These are phyloP conservation scores for Dermatemys mawii DNA, from an alignment of 2,113 vertebrate species.

Conservation along the genomic window DNA sequence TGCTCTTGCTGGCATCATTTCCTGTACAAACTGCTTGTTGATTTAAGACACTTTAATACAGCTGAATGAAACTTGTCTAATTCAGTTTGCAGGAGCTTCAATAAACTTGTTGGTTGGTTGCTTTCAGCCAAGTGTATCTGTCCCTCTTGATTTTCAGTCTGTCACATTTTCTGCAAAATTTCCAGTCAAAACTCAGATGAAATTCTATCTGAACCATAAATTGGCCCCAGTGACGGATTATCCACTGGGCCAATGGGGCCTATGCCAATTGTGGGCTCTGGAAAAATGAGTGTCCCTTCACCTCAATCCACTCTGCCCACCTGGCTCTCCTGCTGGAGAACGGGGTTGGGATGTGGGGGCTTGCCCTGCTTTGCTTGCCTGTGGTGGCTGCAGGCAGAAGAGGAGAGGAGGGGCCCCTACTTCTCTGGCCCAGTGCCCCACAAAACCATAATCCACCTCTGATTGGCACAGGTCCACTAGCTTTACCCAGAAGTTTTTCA, in stretches of 20 bases:
- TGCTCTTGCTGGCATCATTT: neutral
- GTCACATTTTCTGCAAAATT: neutral
- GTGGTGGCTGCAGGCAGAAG: too few species aligned
- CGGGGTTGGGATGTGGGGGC: too few species aligned
- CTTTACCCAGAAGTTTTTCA: fast-evolving
- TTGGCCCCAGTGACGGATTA: neutral
- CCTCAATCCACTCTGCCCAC: too few species aligned
- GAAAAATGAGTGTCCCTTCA: too few species aligned
- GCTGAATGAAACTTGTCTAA: neutral
- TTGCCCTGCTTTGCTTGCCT: too few species aligned
- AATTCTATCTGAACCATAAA: neutral
- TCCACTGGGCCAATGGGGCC: too few species aligned
- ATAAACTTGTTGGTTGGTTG: neutral
- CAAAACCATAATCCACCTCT: too few species aligned
- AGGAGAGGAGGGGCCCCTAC: too few species aligned
- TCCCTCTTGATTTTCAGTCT: fast-evolving
- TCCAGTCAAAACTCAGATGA: neutral
- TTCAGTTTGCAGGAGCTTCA: neutral
- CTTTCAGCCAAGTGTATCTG: neutral
- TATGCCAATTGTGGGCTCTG: too few species aligned
- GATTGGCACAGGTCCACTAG: fast-evolving
- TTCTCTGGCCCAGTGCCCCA: too few species aligned
- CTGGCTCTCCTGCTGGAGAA: too few species aligned
- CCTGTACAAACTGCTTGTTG: neutral
- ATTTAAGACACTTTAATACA: neutral